Evolutionary conservation across 2,888 invertebrate genomes (phyloP).

Genomic region (Philhelius pedissequus): DNA sequence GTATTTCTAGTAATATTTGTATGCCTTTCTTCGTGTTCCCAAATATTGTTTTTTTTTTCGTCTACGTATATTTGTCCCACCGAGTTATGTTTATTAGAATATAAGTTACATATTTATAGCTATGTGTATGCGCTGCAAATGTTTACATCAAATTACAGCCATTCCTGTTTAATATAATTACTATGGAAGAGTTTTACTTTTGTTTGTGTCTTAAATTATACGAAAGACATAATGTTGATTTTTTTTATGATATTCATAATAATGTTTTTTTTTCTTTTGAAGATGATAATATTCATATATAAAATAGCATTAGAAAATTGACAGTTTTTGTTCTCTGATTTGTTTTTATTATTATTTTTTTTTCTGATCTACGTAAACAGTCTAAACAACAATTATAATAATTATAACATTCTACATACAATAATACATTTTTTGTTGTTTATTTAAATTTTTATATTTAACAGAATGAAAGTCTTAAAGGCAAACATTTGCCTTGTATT

Average conservation of each 20-base stretch:
- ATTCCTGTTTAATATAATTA: slow-evolving; percentile 38
- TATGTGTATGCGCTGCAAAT: slow-evolving; percentile 12
- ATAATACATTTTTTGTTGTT: slow-evolving; percentile 26
- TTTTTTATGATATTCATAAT: slow-evolving; percentile 7
- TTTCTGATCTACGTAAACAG: slow-evolving; percentile 36
- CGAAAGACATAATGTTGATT: slow-evolving; percentile 13
- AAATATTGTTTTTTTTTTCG: background rate
- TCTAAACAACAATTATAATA: slow-evolving; percentile 54
- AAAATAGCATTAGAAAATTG: slow-evolving; percentile 65
- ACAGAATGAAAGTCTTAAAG: slow-evolving; percentile 57
- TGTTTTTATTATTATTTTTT: slow-evolving; percentile 23
- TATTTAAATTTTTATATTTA: slow-evolving; percentile 4
- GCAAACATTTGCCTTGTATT: slow-evolving; percentile 37
- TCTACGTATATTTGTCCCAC: background rate
- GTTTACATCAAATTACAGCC: slow-evolving; percentile 53
- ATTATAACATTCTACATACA: slow-evolving; percentile 41
- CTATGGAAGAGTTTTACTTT: slow-evolving; percentile 52
- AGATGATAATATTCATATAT: slow-evolving; percentile 45
- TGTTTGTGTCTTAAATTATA: slow-evolving; percentile 27
- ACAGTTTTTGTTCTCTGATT: slow-evolving; percentile 54
- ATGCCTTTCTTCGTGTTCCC: background rate
- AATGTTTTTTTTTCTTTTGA: slow-evolving; percentile 7
- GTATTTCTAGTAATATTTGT: background rate
- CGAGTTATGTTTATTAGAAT: background rate
- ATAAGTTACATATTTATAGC: background rate